Percentiles rank a stretch among this genome's conserved stretches.
These are phyloP conservation scores for Philopotamus ludificatus DNA, from an alignment of 1,140 invertebrate species.

Conservation along the genomic window DNA sequence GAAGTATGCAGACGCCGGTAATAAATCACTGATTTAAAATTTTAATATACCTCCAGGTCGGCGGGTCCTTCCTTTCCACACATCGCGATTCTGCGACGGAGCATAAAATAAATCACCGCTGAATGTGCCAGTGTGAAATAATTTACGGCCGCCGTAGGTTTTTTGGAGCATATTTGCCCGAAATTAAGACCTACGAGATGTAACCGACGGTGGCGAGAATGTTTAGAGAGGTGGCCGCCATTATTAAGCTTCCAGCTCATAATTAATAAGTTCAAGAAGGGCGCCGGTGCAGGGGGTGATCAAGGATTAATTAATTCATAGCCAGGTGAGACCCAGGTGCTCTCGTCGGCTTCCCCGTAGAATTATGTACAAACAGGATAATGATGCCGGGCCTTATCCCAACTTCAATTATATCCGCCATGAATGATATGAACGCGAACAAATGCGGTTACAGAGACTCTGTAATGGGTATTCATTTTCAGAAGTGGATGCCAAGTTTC, in stretches of 20 bases:
- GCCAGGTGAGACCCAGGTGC: constrained; percentile 10
- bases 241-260: background rate
- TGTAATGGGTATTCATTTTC: no score
- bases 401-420: no score
- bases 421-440: no score
- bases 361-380: no score
- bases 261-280: background rate
- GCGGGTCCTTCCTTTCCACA: background rate
- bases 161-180: constrained; percentile 27
- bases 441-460: no score
- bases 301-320: constrained; percentile 17
- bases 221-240: background rate
- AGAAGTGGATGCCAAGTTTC: no score
- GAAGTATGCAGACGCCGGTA: background rate
- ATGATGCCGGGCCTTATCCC: no score
- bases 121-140: background rate
- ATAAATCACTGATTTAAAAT: constrained; percentile 26
- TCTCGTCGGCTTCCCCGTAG: no score
- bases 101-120: constrained; percentile 26
- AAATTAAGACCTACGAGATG: constrained; percentile 20
- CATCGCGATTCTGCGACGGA: constrained; percentile 5
- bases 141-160: constrained; percentile 26
- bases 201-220: constrained; percentile 6
- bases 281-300: background rate
- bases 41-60: constrained; percentile 14